Evolutionary conservation across 2,797 vertebrate genomes (phyloP).

Genomic region (Tadarida brasiliensis): DNA sequence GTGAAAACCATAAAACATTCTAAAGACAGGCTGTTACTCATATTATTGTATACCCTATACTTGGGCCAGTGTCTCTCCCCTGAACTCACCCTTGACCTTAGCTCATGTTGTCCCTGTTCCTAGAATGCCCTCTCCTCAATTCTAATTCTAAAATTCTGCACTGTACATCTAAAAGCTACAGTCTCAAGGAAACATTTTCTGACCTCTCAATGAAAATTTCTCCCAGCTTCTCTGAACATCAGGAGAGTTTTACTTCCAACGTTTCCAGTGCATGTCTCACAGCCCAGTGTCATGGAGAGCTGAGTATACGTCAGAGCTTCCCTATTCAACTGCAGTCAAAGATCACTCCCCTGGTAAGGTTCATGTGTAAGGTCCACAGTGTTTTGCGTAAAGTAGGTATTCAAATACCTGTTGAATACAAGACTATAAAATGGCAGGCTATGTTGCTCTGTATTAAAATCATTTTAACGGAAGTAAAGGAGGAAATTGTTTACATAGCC

Average conservation of each 20-base stretch:
- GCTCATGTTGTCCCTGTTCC: background rate
- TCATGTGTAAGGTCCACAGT: background rate
- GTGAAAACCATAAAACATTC: constrained; percentile 14
- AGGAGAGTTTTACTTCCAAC: background rate
- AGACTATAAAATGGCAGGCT: background rate
- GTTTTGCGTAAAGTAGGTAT: background rate
- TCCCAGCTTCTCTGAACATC: background rate
- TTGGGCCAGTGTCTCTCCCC: background rate
- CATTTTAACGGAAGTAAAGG: constrained; percentile 41
- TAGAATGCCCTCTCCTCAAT: background rate
- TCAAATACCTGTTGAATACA: background rate
- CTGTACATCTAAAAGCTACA: background rate
- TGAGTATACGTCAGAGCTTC: background rate
- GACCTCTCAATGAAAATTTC: constrained; percentile 12
- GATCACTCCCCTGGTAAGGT: background rate
- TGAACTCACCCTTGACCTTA: background rate
- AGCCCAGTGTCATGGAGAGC: background rate
- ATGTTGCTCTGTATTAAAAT: constrained; percentile 16
- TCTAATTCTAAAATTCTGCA: constrained; percentile 36
- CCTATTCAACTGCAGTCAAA: background rate
- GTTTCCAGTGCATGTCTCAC: background rate
- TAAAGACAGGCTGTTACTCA: constrained; percentile 7
- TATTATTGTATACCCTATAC: constrained; percentile 12
- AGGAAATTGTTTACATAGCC: background rate
- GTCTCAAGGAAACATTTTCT: constrained; percentile 2